Evolutionary conservation across 2,888 invertebrate genomes (phyloP), one percentile per base, ranked within the genome.

Genomic region (Sinopyrophorus schimmeli): DNA sequence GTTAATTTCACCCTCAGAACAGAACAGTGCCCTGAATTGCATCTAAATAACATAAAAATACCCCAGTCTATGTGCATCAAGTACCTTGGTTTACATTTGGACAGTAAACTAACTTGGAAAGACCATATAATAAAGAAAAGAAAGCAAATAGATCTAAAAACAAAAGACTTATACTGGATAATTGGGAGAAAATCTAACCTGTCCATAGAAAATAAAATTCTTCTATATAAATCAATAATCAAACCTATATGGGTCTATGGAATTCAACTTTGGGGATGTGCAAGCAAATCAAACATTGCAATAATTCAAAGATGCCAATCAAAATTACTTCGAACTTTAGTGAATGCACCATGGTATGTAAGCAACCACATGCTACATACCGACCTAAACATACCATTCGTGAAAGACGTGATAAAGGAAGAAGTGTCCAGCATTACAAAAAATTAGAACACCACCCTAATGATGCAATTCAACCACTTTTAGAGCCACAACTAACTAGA

Each of bases 51-150:
- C 15, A 20, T 31, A 7, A 1, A 5, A 2, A 11, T 41, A 12
- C 28, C 30, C n/a, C 41, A 41, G 9, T 20, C 41, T 7, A 9
- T 15, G 3, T 2, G 7, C 14, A 16, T 30, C 2, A 30, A 6
- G n/a, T 30, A 30, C n/a, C 30, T 31, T 5, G 41, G 31, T 3
- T 7, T 31, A 12, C 30, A 41, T 12, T 17, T 2, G 30, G 15
- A 30, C n/a, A 30, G 15, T 9, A 41, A 38, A 11, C 35, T 55
- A 7, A 56, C 39, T 5, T 58, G 52, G 52, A 34, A 27, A 31
- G 17, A 12, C 4, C 57, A 53, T 18, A 43, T 53, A n/a, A 43
- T 16, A 15, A 32, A 37, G 5, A 57, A 57, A 34, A 20, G 51
- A 2, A 51, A 52, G 17, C 40, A 43, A 14, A 38, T 54, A 6